Conservation (phyloP, 2,797 vertebrate species). For the Platyrinchus mystaceus region DNA sequence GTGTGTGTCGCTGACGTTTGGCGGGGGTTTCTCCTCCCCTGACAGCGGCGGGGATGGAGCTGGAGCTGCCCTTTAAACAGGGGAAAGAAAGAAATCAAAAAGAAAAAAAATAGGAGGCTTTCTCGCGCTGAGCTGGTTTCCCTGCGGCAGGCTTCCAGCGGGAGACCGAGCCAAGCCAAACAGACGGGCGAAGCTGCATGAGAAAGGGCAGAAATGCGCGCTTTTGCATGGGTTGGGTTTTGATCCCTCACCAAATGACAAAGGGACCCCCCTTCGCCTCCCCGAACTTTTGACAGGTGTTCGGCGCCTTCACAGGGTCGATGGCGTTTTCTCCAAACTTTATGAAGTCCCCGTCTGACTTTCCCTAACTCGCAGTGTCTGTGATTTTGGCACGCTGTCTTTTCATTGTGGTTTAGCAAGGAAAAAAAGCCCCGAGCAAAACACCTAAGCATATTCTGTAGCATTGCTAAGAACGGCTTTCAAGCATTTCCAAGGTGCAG, state of each 20-base stretch:
- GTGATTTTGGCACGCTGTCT: neutral
- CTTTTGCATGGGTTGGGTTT: neutral
- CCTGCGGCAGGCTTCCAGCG: slow-evolving; percentile 29
- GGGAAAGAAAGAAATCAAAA: neutral
- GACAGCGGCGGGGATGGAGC: neutral
- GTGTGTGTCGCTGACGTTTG: neutral
- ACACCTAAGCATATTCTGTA: slow-evolving; percentile 7
- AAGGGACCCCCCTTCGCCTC: neutral
- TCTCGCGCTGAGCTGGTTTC: slow-evolving; percentile 2
- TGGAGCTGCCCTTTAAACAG: neutral
- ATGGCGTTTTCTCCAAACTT: neutral
- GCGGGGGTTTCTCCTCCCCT: neutral
- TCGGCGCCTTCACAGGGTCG: neutral
- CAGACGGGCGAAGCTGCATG: neutral
- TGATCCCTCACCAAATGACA: neutral
- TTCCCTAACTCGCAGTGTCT: neutral
- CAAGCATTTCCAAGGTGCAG: neutral
- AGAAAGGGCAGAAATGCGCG: neutral
- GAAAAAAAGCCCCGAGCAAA: slow-evolving; percentile 1
- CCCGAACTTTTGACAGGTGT: neutral
- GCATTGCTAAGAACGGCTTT: slow-evolving; percentile 23
- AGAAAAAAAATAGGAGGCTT: neutral
- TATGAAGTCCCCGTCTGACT: neutral
- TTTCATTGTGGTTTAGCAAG: slow-evolving; percentile 17
- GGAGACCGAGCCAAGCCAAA: slow-evolving; percentile 14